A percentile compares a stretch with the other conserved stretches of the same genome.
Conservation (phyloP, 2,888 invertebrate species). For the Orthonevra nobilis region DNA sequence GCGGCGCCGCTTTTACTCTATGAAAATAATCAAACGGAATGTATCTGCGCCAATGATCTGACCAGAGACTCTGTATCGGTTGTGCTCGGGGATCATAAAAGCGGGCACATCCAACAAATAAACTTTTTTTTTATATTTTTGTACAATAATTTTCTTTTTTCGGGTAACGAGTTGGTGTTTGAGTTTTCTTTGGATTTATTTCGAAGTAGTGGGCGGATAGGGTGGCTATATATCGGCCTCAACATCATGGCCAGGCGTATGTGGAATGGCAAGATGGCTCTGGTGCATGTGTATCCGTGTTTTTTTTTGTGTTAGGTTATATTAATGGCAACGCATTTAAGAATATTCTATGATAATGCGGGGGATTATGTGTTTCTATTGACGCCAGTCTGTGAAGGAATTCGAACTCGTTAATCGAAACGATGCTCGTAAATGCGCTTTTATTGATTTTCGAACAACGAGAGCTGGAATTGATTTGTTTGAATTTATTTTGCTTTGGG, state of each 20-base stretch:
- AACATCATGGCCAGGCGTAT: conserved; percentile 39
- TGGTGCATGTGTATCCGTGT: conserved; percentile 3
- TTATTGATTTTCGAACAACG: conserved; percentile 62
- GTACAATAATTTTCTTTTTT: too few relatives aligned
- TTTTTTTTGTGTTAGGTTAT: neutral
- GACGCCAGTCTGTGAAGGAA: conserved; percentile 63
- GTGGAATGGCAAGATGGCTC: neutral
- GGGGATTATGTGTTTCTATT: conserved; percentile 58
- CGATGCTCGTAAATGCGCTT: conserved; percentile 63
- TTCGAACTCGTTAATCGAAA: conserved; percentile 54
- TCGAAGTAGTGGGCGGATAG: conserved; percentile 56
- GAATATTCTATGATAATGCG: conserved; percentile 59
- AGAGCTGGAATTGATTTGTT: conserved; percentile 39
- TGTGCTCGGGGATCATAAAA: conserved; percentile 59
- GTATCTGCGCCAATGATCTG: conserved; percentile 57
- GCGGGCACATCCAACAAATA: conserved; percentile 27
- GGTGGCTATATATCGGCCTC: conserved; percentile 30
- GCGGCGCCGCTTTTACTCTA: conserved; percentile 61
- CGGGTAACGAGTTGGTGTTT: conserved; percentile 3
- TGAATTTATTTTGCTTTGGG: conserved; percentile 65
- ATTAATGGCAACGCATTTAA: conserved; percentile 59
- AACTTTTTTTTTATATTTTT: conserved; percentile 26
- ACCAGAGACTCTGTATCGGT: conserved; percentile 67
- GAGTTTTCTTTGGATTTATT: conserved; percentile 6
- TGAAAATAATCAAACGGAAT: conserved; percentile 53